Percentiles rank a stretch among this genome's conserved stretches.
These are phyloP conservation scores for Atethmia centrago DNA, from an alignment of 2,888 invertebrate species.

Conservation along the genomic window DNA sequence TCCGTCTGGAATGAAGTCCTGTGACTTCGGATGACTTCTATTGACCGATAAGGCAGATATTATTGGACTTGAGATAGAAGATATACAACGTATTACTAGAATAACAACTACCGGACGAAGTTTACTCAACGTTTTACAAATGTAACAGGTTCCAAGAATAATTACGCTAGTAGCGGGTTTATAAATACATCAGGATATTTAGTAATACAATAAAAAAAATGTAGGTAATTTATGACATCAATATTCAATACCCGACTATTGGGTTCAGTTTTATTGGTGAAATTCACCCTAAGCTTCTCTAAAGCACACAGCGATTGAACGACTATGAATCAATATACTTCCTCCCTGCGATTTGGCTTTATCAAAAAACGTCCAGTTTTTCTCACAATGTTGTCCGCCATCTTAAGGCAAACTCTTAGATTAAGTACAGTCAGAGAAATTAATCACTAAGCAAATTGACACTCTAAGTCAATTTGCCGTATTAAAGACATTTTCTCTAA, in stretches of 20 bases:
- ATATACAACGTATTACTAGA: conserved; percentile 2
- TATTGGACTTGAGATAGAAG: conserved; percentile 9
- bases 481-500: too few relatives aligned
- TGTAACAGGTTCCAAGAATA: conserved; percentile 1
- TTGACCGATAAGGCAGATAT: conserved; percentile 21
- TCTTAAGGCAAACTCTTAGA: too few relatives aligned
- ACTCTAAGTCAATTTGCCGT: too few relatives aligned
- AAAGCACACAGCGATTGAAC: too few relatives aligned
- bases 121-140: conserved; percentile 14
- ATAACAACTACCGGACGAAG: conserved; percentile 19
- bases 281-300: too few relatives aligned
- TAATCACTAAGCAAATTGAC: too few relatives aligned
- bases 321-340: too few relatives aligned
- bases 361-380: too few relatives aligned
- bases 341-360: too few relatives aligned
- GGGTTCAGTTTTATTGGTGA: too few relatives aligned
- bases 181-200: background rate
- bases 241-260: background rate
- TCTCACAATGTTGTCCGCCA: too few relatives aligned
- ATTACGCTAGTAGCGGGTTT: background rate
- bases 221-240: background rate
- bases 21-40: conserved; percentile 16
- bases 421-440: too few relatives aligned
- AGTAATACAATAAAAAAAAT: background rate
- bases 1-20: conserved; percentile 13